Base-by-base conservation (phyloP, 2,797 vertebrate genomes). In the Myripristis jacobus region DNA sequence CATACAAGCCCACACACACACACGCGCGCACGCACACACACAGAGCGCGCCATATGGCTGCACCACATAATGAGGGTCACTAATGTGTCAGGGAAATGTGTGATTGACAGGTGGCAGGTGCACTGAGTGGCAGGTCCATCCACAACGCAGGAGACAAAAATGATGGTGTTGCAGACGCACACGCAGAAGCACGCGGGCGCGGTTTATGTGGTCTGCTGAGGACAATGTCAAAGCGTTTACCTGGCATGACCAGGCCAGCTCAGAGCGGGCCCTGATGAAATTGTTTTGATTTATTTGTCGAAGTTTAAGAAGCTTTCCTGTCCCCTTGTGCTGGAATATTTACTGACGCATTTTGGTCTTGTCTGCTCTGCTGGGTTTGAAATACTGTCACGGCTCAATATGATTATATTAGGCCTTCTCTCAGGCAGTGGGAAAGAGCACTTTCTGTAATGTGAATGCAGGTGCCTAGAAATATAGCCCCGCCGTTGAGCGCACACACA, bases 11-110 rank as follows among this genome's bases (percentile, higher is more conserved):
- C 50, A 50, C 66, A 44, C 66, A 31, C 54, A 50, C 66, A 55
- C 43, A 53, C 64, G 54, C 38, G 62, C 59, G 62, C 65, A 68
- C 46, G 38, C 1, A 58, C 38, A 65, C 59, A 65, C 65, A 68
- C 46, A 43, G 1, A 59, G 46, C 22, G 3, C 12, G 73, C 85
- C 91, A 88, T 88, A 91, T 88, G 86, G 86, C 60, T 43, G 1
- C 2, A 9, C 34, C 46, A 64, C 79, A 75, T 92, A 92, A 93
- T 91, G 88, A 93, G 89, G 87, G 91, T 87, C 88, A 85, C 91
- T 88, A 81, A 79, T 80, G 80, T 81, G 75, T 73, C 70, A 22
- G 27, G 21, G 73, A 60, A 60, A 70, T 54, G 54, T 53, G 77
- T 90, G 92, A 93, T 89, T 90, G 91, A 87, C 91, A 88, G 81